phyloP scores from a whole-genome alignment of 1,140 invertebrate species.

The Bombus huntii region DNA sequence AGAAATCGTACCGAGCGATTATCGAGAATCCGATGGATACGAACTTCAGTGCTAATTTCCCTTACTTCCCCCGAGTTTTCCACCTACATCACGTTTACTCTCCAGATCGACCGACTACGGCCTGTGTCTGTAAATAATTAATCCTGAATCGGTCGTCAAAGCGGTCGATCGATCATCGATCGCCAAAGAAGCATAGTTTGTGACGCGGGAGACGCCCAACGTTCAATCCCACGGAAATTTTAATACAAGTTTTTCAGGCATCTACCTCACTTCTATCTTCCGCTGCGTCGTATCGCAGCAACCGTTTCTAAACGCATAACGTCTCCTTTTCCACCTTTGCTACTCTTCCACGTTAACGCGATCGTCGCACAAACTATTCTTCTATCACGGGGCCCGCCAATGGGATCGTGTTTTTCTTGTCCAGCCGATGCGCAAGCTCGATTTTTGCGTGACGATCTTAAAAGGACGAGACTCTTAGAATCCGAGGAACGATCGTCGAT shows the following conservation, averaged over 20 bases:
- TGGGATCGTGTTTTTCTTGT: not conserved
- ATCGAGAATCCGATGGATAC: not conserved
- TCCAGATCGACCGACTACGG: not conserved
- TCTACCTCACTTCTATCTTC: not conserved
- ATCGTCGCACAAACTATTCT: not conserved
- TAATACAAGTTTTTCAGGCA: not conserved
- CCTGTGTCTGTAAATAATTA: conserved; percentile 16
- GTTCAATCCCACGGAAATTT: not conserved
- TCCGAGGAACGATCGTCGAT: not conserved
- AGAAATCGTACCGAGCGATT: not conserved
- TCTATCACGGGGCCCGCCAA: not conserved
- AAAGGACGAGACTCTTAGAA: not conserved
- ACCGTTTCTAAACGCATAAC: not conserved
- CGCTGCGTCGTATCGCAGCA: not conserved
- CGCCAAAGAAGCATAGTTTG: not conserved
- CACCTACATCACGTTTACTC: too few relatives aligned
- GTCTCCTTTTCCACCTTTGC: not conserved
- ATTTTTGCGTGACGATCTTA: not conserved
- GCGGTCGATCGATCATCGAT: not conserved
- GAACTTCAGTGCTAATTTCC: not conserved
- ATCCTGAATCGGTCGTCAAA: not conserved
- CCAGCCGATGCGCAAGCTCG: too few relatives aligned
- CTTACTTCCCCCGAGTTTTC: not conserved
- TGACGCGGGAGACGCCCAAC: not conserved
- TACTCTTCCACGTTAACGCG: not conserved